Conservation (phyloP, 2,888 invertebrate genomes). For the Mimas tiliae region DNA sequence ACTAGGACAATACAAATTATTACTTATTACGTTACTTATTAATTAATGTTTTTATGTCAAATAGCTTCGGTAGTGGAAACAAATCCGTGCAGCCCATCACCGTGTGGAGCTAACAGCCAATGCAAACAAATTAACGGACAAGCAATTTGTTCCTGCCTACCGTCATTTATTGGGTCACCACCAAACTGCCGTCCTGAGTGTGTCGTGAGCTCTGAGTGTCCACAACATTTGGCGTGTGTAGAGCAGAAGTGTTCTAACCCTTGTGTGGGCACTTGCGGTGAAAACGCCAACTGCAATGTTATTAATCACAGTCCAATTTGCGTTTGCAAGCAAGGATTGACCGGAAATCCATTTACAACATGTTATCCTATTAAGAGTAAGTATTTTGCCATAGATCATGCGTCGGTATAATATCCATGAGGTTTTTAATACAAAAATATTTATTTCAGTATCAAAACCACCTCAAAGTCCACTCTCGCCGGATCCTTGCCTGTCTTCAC, state of each 20-base stretch:
- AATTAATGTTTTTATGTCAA: slow-evolving; percentile 41
- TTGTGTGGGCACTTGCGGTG: slow-evolving; percentile 86
- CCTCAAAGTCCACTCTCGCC: slow-evolving; percentile 48
- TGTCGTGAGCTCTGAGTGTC: slow-evolving; percentile 88
- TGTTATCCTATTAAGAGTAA: slow-evolving; percentile 86
- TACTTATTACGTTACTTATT: slow-evolving; percentile 12
- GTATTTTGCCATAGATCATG: slow-evolving; percentile 33
- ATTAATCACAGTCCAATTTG: slow-evolving; percentile 90
- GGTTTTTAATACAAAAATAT: slow-evolving; percentile 19
- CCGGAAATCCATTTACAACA: slow-evolving; percentile 91
- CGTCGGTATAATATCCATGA: not conserved
- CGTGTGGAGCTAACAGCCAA: slow-evolving; percentile 91
- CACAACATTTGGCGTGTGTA: slow-evolving; percentile 86
- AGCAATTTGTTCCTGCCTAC: slow-evolving; percentile 89
- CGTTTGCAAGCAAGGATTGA: slow-evolving; percentile 88
- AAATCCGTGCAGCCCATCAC: slow-evolving; percentile 81
- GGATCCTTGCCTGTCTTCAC: slow-evolving; percentile 88
- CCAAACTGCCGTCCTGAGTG: slow-evolving; percentile 90
- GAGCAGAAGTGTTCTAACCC: slow-evolving; percentile 89
- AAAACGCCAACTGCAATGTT: slow-evolving; percentile 86
- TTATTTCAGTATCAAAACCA: slow-evolving; percentile 65
- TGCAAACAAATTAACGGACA: slow-evolving; percentile 89
- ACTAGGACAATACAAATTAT: not conserved
- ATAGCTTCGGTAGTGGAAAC: slow-evolving; percentile 60
- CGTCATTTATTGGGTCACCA: slow-evolving; percentile 87